Conservation (phyloP, 2,797 vertebrate genomes). For the Parauchenoglanis punctatus region DNA sequence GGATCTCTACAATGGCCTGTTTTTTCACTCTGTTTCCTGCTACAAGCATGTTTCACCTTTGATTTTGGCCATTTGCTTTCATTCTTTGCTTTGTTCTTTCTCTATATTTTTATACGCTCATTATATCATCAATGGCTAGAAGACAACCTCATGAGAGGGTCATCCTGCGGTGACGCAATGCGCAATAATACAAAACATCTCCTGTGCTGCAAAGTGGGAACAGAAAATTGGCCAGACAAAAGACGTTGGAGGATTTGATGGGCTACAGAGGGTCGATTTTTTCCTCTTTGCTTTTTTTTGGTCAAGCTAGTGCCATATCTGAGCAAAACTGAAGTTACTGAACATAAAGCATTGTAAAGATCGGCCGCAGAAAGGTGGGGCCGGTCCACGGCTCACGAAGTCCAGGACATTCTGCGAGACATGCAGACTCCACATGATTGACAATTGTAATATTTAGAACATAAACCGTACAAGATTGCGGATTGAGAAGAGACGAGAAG, state of each 20-base stretch:
- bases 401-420: constrained; percentile 23
- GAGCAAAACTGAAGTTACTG: constrained; percentile 64
- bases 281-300: constrained; percentile 18
- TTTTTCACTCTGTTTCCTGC: constrained; percentile 67
- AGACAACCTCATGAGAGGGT: constrained; percentile 70
- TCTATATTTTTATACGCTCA: constrained; percentile 63
- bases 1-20: constrained; percentile 68
- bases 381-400: not conserved
- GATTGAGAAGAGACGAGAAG: constrained; percentile 52
- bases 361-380: not conserved
- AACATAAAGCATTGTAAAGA: constrained; percentile 54
- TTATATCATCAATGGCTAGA: constrained; percentile 69
- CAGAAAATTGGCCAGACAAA: constrained; percentile 69
- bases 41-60: constrained; percentile 65
- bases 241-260: constrained; percentile 62
- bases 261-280: constrained; percentile 67
- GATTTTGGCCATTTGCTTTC: constrained; percentile 57
- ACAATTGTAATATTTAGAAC: constrained; percentile 67
- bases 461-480: constrained; percentile 65
- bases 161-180: constrained; percentile 72
- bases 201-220: constrained; percentile 62
- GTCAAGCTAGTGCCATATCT: constrained; percentile 67
- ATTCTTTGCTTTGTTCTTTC: constrained; percentile 42
- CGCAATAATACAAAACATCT: constrained; percentile 78
- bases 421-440: constrained; percentile 64